These are phyloP conservation scores for Lasioglossum oenotherae DNA, from an alignment of 2,888 invertebrate genomes.

Conservation along the genomic window DNA sequence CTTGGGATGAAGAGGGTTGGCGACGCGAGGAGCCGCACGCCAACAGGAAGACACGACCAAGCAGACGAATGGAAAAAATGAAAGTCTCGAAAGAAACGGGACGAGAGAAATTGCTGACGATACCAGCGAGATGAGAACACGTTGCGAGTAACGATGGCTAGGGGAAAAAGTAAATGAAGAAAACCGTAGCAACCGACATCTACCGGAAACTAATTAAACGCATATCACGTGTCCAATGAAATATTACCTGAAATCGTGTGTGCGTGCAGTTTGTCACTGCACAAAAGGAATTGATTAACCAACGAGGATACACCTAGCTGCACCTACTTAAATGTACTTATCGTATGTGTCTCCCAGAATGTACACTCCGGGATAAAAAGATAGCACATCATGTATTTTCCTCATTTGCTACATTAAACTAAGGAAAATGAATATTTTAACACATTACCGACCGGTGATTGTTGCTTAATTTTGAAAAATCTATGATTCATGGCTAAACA, in stretches of 20 bases:
- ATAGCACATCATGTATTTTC: too few species aligned
- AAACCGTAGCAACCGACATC: neutral
- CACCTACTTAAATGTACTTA: neutral
- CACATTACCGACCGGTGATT: too few species aligned
- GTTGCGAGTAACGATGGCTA: constrained; percentile 1
- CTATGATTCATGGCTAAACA: too few species aligned
- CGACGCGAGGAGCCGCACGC: neutral
- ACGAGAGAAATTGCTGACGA: constrained; percentile 43
- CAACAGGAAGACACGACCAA: constrained; percentile 4
- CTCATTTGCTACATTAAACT: too few species aligned
- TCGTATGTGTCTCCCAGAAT: neutral
- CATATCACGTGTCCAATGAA: neutral
- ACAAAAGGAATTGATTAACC: neutral
- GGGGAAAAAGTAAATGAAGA: constrained; percentile 16
- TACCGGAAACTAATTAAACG: neutral
- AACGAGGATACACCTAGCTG: neutral
- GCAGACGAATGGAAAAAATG: constrained; percentile 20
- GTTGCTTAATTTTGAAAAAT: too few species aligned
- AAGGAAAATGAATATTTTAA: too few species aligned
- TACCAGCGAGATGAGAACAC: constrained; percentile 24
- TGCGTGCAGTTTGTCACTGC: neutral
- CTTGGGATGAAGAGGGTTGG: constrained; percentile 5
- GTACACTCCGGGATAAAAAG: too few species aligned
- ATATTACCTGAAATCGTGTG: neutral
- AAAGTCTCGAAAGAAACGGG: neutral